Evolutionary conservation across 2,797 vertebrate genomes (phyloP).

Genomic region (Siniperca scherzeri): DNA sequence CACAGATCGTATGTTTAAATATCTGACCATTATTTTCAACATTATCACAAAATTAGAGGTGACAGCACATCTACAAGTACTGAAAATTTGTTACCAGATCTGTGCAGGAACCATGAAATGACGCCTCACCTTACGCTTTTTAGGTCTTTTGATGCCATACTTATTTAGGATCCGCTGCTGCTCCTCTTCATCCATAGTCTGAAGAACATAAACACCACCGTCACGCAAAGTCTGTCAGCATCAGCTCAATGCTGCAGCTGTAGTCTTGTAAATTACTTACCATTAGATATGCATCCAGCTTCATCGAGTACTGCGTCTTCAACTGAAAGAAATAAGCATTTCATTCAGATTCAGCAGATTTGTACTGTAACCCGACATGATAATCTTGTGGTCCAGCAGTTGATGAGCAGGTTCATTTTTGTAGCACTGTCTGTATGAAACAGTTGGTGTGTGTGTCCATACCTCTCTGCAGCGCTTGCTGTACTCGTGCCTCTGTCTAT

Average conservation of each 20-base stretch:
- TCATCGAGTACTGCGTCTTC: neutral
- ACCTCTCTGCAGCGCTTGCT: conserved; percentile 30
- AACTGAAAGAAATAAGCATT: conserved; percentile 59
- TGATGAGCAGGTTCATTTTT: neutral
- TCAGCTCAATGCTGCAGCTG: neutral
- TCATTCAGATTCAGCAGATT: neutral
- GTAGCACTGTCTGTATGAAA: too few relatives aligned
- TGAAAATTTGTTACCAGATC: too few relatives aligned
- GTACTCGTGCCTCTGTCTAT: conserved; percentile 8
- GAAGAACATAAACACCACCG: conserved; percentile 8
- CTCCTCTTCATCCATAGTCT: conserved; percentile 24
- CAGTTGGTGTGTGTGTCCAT: neutral
- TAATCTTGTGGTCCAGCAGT: neutral
- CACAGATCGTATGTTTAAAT: too few relatives aligned
- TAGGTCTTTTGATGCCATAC: neutral
- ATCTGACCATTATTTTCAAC: too few relatives aligned
- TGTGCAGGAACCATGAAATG: too few relatives aligned
- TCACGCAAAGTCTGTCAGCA: conserved; percentile 17
- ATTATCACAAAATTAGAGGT: too few relatives aligned
- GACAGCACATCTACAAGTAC: too few relatives aligned
- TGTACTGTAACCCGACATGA: neutral
- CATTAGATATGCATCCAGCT: neutral
- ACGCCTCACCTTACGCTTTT: neutral
- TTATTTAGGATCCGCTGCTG: neutral
- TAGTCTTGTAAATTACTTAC: conserved; percentile 47